phyloP scores from a whole-genome alignment of 1,140 invertebrate genomes.

The Drosophila repleta region DNA sequence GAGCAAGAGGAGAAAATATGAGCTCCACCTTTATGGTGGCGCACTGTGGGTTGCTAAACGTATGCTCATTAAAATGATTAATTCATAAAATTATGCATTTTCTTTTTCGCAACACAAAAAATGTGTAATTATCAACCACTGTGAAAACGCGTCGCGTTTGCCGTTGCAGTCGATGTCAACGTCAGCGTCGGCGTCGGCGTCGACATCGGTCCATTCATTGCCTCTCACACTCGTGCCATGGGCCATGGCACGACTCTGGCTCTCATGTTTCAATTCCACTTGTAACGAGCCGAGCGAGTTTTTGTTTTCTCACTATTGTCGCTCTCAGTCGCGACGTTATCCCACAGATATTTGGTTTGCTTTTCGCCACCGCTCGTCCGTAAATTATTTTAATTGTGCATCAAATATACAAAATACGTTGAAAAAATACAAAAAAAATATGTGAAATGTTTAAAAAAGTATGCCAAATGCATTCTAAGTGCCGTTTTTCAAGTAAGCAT shows the following conservation, averaged over 20 bases:
- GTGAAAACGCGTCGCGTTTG: slow-evolving; percentile 42
- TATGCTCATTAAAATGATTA: slow-evolving; percentile 72
- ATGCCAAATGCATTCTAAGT: slow-evolving; percentile 26
- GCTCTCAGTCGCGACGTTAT: slow-evolving; percentile 65
- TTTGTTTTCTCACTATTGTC: slow-evolving; percentile 30
- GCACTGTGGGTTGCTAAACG: slow-evolving; percentile 57
- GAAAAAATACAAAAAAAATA: slow-evolving; percentile 29
- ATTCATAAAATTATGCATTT: slow-evolving; percentile 58
- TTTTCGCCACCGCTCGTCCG: slow-evolving; percentile 48
- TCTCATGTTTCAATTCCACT: slow-evolving; percentile 67
- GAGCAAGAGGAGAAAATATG: slow-evolving; percentile 37
- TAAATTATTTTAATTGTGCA: slow-evolving; percentile 59
- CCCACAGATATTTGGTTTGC: slow-evolving; percentile 58
- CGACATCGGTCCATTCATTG: slow-evolving; percentile 43
- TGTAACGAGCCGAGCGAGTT: slow-evolving; percentile 50
- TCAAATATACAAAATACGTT: slow-evolving; percentile 29
- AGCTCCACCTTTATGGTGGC: slow-evolving; percentile 45
- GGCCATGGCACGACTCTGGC: slow-evolving; percentile 7
- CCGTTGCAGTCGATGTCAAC: slow-evolving; percentile 22
- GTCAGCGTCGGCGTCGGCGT: slow-evolving; percentile 19
- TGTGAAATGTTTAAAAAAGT: slow-evolving; percentile 36
- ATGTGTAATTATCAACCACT: slow-evolving; percentile 73
- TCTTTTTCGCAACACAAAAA: slow-evolving; percentile 47
- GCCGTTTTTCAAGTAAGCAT: slow-evolving; percentile 40
- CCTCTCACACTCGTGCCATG: slow-evolving; percentile 42